A percentile compares a stretch with the other conserved stretches of the same genome.
These are phyloP conservation scores for Cherax destructor DNA, from an alignment of 1,140 invertebrate genomes.

Conservation along the genomic window DNA sequence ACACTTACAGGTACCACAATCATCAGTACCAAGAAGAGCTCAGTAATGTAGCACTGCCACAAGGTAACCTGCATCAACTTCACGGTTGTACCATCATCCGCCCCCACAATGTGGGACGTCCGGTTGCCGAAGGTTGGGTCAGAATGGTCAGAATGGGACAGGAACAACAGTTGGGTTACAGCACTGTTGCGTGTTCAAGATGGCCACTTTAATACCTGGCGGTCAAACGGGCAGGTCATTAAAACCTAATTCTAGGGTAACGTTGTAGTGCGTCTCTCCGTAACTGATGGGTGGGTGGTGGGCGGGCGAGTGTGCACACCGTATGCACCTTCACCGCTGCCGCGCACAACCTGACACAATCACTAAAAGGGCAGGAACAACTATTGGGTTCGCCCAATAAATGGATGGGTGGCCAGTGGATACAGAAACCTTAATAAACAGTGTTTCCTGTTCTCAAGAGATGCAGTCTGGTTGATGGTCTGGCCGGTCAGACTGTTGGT, in stretches of 20 bases:
- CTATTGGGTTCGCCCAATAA: too few relatives aligned
- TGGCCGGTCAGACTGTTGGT: too few relatives aligned
- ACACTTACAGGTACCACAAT: too few relatives aligned
- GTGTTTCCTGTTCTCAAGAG: too few relatives aligned
- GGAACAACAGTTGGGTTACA: constrained; percentile 11
- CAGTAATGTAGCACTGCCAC: background rate
- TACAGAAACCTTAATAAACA: too few relatives aligned
- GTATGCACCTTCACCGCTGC: background rate
- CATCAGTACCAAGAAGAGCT: too few relatives aligned
- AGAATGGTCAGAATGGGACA: background rate
- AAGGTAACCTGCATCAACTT: background rate
- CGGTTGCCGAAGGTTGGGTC: background rate
- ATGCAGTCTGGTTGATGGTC: too few relatives aligned
- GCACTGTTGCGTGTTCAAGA: constrained; percentile 1
- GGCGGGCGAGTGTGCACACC: background rate
- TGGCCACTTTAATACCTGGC: constrained; percentile 10
- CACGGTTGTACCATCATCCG: background rate
- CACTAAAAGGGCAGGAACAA: too few relatives aligned
- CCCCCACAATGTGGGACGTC: background rate
- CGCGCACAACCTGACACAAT: too few relatives aligned
- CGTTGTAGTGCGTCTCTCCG: background rate
- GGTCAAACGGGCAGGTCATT: constrained; percentile 8
- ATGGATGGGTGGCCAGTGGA: too few relatives aligned
- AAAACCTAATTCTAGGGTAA: constrained; percentile 14
- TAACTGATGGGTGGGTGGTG: background rate